Percentiles rank a stretch among this genome's conserved stretches.
Conservation (phyloP, 2,797 vertebrate genomes). For the Brotogeris chrysoptera region DNA sequence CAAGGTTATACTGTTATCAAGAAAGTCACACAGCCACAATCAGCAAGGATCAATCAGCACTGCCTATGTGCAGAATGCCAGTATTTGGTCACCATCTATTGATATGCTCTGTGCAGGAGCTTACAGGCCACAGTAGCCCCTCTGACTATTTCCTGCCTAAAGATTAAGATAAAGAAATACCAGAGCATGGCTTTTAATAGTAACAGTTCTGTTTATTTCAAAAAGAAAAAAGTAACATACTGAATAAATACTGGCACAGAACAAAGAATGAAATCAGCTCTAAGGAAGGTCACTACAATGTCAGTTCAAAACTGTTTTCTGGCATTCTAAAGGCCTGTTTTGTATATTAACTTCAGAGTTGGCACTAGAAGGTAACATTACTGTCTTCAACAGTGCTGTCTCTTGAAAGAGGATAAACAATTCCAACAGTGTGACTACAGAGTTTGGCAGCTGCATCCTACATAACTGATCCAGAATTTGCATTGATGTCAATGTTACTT, state of each 20-base stretch:
- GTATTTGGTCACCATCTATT: neutral
- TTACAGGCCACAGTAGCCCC: neutral
- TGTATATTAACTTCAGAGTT: neutral
- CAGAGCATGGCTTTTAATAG: neutral
- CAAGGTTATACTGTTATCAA: neutral
- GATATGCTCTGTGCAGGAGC: neutral
- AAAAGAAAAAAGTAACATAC: neutral
- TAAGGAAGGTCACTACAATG: neutral
- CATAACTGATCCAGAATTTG: neutral
- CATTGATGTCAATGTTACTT: neutral
- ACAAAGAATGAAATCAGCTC: neutral
- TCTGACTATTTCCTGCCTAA: neutral
- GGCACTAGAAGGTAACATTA: neutral
- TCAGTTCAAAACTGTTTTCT: neutral
- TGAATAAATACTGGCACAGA: neutral
- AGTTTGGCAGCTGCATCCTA: neutral
- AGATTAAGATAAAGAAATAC: neutral
- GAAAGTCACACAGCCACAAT: neutral
- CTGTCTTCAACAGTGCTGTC: neutral
- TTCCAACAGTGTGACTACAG: neutral
- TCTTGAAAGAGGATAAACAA: neutral
- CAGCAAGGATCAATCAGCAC: accelerated
- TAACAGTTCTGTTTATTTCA: neutral
- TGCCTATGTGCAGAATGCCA: neutral
- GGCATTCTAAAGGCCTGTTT: neutral